These are phyloP conservation scores for Erinaceus europaeus DNA, from an alignment of 2,113 vertebrate species.

Conservation along the genomic window DNA sequence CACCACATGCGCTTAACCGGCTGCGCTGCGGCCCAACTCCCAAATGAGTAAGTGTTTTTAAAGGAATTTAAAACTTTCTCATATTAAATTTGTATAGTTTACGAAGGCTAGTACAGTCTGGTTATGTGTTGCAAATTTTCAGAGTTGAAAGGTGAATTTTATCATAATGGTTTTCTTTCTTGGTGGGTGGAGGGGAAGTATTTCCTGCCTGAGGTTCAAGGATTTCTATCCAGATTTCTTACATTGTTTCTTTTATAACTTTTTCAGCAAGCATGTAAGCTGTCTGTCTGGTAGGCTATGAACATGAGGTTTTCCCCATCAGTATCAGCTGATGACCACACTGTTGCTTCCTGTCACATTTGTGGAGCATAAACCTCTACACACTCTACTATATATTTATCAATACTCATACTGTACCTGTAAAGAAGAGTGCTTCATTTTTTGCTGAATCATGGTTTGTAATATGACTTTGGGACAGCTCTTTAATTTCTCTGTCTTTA, in stretches of 20 bases:
- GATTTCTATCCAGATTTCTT: background rate
- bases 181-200: background rate
- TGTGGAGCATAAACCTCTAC: background rate
- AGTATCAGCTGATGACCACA: fast-evolving
- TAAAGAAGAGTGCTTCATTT: background rate
- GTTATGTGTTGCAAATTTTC: background rate
- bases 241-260: background rate
- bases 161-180: background rate
- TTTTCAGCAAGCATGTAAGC: fast-evolving
- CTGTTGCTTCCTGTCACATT: background rate
- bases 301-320: background rate
- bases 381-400: too few relatives aligned
- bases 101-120: background rate
- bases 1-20: too few relatives aligned
- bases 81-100: background rate
- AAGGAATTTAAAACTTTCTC: background rate
- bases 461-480: background rate
- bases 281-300: background rate
- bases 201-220: background rate
- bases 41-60: background rate
- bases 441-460: background rate
- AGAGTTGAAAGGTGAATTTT: background rate
- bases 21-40: too few relatives aligned
- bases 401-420: background rate
- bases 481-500: background rate